Base-by-base conservation (phyloP, 2,888 invertebrate genomes). In the Tuberolachnus salignus region DNA sequence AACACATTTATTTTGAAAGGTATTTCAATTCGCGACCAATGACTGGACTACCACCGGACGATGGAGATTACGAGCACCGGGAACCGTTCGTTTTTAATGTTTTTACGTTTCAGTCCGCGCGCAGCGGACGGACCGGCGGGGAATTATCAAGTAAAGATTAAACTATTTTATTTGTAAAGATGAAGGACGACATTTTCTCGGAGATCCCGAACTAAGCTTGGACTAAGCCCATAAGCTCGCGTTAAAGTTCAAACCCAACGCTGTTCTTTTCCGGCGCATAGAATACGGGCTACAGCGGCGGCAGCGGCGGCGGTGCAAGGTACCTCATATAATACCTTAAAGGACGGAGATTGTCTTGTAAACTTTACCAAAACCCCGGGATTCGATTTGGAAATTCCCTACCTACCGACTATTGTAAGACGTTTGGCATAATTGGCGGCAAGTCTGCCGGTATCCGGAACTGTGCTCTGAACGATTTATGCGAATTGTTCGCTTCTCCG, bases 191-290 rank as follows among this genome's bases (percentile, higher is more conserved):
- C 78, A 42, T 78, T 61, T 69, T 34, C 55, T 49, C 16, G 34
- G 51, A 19, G 59, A 69, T 51, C 67, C 19, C 19, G 23, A 42
- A 34, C 57, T 78, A 69, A 78, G 78, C 78, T 42, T 49, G 14
- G 46, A 78, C 69, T 78, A 78, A 78, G 78, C 51, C 61, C 69
- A 59, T 78, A 78, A 78, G 78, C 78, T 61, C 42, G 42, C 59
- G 59, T 69, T 51, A 61, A 61, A 51, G 78, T 78, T 61, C 59
- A 42, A 69, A 34, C 21, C n/a, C 59, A 16, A 34, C 46, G 67
- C 63, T 51, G 11, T 44, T 3, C 6, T 34, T 6, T 34, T 34
- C 14, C 42, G 3, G 61, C 16, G 21, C 26, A 21, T n/a, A 13
- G 34, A 63, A 34, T 46, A 46, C 61, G 66, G 55, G 44, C 21